Evolutionary conservation across 2,888 invertebrate species (phyloP).

Genomic region (Drosophila mimica): DNA sequence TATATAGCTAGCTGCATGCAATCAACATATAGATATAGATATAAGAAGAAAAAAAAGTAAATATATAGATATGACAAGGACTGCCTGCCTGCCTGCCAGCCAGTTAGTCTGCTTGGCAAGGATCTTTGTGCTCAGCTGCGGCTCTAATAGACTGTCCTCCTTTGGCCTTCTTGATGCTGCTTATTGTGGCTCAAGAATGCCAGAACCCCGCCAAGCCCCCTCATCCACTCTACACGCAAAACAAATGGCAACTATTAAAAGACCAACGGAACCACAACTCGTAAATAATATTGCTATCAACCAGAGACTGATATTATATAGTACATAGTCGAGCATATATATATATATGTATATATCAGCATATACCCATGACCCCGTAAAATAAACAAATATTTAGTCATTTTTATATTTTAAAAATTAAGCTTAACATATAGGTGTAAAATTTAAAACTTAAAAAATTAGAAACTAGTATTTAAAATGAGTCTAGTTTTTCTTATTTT

Average conservation of each 20-base stretch:
- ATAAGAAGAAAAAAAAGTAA: conserved; percentile 8
- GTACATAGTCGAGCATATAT: too few relatives aligned
- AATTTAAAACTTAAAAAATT: background rate
- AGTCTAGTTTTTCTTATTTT: background rate
- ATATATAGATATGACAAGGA: conserved; percentile 41
- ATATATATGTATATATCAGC: background rate
- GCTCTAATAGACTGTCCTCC: conserved; percentile 58
- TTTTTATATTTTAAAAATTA: background rate
- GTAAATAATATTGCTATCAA: too few relatives aligned
- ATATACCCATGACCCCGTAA: background rate
- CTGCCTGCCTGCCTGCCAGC: conserved; percentile 17
- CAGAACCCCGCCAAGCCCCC: conserved; percentile 1
- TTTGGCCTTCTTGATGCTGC: conserved; percentile 62
- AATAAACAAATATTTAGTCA: background rate
- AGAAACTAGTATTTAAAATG: background rate
- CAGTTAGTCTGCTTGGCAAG: conserved; percentile 35
- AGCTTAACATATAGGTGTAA: too few relatives aligned
- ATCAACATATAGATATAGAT: conserved; percentile 17
- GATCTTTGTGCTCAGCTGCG: conserved; percentile 21
- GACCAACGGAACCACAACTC: too few relatives aligned
- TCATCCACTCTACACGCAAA: background rate
- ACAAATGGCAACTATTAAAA: too few relatives aligned
- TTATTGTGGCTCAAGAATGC: conserved; percentile 67
- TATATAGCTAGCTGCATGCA: conserved; percentile 60
- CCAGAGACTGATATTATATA: background rate